Evolutionary conservation across 2,888 invertebrate genomes (phyloP).

Genomic region (Maniola hyperantus): DNA sequence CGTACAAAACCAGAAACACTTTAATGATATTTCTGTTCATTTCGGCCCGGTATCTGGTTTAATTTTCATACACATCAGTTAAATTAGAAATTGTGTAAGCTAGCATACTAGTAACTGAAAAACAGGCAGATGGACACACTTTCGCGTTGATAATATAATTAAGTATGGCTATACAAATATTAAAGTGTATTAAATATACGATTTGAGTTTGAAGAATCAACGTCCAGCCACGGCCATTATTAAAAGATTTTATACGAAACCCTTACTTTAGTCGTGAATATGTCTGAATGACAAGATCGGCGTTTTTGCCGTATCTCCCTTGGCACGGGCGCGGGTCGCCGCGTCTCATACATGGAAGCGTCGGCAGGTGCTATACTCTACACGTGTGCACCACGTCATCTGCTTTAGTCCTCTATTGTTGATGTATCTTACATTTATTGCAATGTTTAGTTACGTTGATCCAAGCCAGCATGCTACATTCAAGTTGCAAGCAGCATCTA

Average conservation of each 20-base stretch:
- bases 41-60: background rate
- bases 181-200: too few species aligned
- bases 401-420: constrained; percentile 48
- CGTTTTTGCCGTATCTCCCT: constrained; percentile 29
- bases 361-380: constrained; percentile 28
- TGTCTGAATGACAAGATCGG: background rate
- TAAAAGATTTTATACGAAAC: background rate
- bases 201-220: too few species aligned
- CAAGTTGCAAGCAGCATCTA: too few species aligned
- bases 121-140: too few species aligned
- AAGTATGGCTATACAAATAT: too few species aligned
- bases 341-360: constrained; percentile 16
- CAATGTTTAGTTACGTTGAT: background rate
- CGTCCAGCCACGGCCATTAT: background rate
- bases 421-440: background rate
- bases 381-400: constrained; percentile 19
- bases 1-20: background rate
- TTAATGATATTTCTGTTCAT: background rate
- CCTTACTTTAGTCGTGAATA: background rate
- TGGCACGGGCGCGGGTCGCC: constrained; percentile 38
- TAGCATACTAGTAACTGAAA: too few species aligned
- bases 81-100: too few species aligned
- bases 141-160: too few species aligned
- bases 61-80: background rate
- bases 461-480: background rate